Evolutionary conservation across 2,797 vertebrate genomes (phyloP).

Genomic region (Coccyzus lansbergi): DNA sequence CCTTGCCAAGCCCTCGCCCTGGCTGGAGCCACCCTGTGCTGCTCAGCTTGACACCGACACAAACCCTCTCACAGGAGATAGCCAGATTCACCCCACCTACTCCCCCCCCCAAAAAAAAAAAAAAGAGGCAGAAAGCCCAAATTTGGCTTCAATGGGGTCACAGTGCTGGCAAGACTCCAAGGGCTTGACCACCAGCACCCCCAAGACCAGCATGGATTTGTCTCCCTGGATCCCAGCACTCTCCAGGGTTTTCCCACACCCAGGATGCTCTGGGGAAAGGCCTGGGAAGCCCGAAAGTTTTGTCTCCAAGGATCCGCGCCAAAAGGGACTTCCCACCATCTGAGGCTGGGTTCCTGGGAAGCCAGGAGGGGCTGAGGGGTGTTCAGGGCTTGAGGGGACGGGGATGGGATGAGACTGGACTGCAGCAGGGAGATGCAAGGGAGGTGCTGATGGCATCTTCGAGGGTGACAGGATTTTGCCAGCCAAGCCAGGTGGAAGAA

Average conservation of each 20-base stretch:
- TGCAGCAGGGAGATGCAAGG: neutral
- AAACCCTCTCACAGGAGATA: neutral
- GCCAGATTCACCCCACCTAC: neutral
- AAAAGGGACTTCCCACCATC: neutral
- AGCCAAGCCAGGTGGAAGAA: neutral
- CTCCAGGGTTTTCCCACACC: neutral
- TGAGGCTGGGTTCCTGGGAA: neutral
- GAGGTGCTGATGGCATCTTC: neutral
- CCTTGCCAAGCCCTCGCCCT: neutral
- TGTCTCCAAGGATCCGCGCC: rapidly evolving
- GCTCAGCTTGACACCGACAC: neutral
- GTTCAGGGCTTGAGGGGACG: neutral
- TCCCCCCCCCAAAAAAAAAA: neutral
- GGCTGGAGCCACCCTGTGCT: neutral
- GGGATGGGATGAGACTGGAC: too few relatives aligned
- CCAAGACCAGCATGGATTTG: rapidly evolving
- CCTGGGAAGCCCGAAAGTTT: neutral
- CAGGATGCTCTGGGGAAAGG: neutral
- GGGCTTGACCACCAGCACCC: neutral
- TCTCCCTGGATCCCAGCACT: neutral
- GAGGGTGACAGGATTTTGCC: neutral
- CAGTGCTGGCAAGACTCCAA: neutral
- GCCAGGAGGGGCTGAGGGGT: neutral
- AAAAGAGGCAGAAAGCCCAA: neutral
- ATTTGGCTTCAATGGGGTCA: neutral